Evolutionary conservation across 2,797 vertebrate species (phyloP).

Genomic region (Tragopan temminckii): DNA sequence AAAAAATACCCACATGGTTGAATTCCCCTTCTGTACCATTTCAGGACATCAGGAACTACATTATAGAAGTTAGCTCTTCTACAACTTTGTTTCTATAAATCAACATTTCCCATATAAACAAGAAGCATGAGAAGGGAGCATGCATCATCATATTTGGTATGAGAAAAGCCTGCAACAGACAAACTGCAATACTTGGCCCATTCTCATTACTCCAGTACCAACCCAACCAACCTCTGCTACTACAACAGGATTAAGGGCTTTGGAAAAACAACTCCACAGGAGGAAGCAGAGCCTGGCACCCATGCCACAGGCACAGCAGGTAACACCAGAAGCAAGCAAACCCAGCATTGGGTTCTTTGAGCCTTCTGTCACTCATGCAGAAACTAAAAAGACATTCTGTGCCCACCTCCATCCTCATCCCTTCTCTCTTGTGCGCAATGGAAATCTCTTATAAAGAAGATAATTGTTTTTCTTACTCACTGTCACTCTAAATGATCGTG

Average conservation of each 20-base stretch:
- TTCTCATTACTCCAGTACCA: not conserved
- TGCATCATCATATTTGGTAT: not conserved
- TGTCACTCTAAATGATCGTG: not conserved
- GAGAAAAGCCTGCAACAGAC: not conserved
- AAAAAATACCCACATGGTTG: rapidly evolving
- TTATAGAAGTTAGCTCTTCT: not conserved
- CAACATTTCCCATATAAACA: not conserved
- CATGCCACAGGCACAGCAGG: not conserved
- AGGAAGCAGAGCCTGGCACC: not conserved
- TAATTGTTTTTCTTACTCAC: not conserved
- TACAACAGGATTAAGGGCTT: not conserved
- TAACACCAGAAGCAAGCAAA: not conserved
- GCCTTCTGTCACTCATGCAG: not conserved
- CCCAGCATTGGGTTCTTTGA: not conserved
- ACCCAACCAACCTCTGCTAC: not conserved
- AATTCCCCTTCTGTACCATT: not conserved
- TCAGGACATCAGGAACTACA: not conserved
- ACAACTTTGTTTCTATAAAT: not conserved
- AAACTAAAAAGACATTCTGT: not conserved
- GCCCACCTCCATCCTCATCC: not conserved
- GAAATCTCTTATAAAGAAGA: not conserved
- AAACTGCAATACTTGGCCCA: not conserved
- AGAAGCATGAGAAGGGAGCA: not conserved
- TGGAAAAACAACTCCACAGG: not conserved
- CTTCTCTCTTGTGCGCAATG: not conserved